phyloP scores from a whole-genome alignment of 2,113 vertebrate genomes.

The Lota lota region DNA sequence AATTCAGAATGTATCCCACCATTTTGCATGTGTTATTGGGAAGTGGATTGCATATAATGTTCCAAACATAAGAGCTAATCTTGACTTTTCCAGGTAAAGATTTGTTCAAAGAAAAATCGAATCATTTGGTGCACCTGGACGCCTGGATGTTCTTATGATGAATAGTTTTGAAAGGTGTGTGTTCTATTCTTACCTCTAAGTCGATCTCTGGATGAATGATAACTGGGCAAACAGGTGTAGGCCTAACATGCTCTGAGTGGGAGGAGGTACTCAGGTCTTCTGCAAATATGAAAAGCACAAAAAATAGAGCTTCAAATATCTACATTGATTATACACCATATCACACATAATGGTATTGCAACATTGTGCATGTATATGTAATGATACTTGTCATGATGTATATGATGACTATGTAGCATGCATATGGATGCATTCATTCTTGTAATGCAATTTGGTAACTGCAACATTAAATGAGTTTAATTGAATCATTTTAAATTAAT shows the following conservation, averaged over 20 bases:
- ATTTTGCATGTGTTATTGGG: too few species aligned
- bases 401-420: too few species aligned
- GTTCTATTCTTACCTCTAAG: constrained; percentile 53
- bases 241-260: constrained; percentile 7
- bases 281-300: constrained; percentile 25
- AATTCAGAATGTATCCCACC: constrained; percentile 12
- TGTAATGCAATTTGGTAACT: too few species aligned
- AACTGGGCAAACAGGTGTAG: constrained; percentile 19
- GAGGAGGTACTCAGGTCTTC: constrained; percentile 37
- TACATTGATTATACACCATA: too few species aligned
- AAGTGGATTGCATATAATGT: too few species aligned
- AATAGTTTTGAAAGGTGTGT: neutral
- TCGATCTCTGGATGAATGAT: constrained; percentile 64
- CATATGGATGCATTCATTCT: too few species aligned
- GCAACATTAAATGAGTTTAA: too few species aligned
- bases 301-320: too few species aligned
- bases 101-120: neutral
- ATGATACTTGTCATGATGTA: too few species aligned
- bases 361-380: too few species aligned
- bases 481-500: neutral
- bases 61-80: neutral
- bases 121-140: neutral
- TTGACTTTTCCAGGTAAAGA: constrained; percentile 1
- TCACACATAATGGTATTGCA: too few species aligned
- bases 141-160: neutral